phyloP scores from a whole-genome alignment of 2,113 vertebrate species.

The Muscicapa adusta region DNA sequence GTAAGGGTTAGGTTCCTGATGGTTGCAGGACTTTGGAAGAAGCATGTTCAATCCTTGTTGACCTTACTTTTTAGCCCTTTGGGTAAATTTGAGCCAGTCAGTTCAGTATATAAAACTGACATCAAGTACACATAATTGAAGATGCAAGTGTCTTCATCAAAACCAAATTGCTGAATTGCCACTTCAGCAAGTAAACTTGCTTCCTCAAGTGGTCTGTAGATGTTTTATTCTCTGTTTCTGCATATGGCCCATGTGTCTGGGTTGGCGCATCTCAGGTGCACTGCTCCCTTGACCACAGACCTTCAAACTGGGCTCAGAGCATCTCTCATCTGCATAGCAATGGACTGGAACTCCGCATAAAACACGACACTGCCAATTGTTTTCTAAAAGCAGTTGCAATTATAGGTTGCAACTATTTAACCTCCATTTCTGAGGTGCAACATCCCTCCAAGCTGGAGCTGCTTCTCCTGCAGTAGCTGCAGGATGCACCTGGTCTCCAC shows the following conservation, averaged over 20 bases:
- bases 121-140: not conserved
- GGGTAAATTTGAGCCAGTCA: not conserved
- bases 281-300: not conserved
- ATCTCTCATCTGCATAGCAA: not conserved
- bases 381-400: not conserved
- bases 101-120: not conserved
- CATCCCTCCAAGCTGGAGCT: not conserved
- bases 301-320: not conserved
- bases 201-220: not conserved
- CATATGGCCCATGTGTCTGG: fast-evolving
- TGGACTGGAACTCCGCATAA: not conserved
- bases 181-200: not conserved
- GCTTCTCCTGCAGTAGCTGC: not conserved
- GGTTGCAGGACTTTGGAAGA: not conserved
- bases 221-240: not conserved
- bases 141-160: not conserved
- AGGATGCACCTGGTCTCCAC: not conserved
- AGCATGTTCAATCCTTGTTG: not conserved
- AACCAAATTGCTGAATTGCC: not conserved
- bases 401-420: not conserved
- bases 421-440: not conserved
- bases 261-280: not conserved
- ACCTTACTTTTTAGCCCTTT: not conserved
- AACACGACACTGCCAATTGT: not conserved
- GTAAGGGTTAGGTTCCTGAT: not conserved